Percentiles rank a stretch among this genome's conserved stretches.
These are phyloP conservation scores for Lottia gigantea DNA, from an alignment of 2,888 invertebrate species.

Conservation along the genomic window DNA sequence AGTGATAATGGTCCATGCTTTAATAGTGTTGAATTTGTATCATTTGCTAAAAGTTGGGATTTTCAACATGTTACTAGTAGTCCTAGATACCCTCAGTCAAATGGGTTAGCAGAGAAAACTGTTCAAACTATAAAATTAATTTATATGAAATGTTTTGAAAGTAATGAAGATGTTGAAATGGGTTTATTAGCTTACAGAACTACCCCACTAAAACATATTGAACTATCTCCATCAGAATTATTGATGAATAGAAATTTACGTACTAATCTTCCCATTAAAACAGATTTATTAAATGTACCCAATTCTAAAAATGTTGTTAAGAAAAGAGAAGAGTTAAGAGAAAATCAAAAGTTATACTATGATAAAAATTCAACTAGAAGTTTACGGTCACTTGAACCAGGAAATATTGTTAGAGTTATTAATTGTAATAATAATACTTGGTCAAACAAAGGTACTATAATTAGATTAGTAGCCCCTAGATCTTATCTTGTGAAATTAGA, in stretches of 20 bases:
- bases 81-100: constrained; percentile 33
- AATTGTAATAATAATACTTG: constrained; percentile 16
- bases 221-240: constrained; percentile 28
- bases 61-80: constrained; percentile 34
- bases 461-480: constrained; percentile 25
- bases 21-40: constrained; percentile 21
- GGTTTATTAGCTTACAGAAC: constrained; percentile 27
- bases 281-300: constrained; percentile 11
- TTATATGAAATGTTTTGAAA: constrained; percentile 21
- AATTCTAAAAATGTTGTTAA: constrained; percentile 17
- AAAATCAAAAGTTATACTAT: constrained; percentile 30
- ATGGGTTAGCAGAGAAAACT: constrained; percentile 36
- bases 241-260: constrained; percentile 24
- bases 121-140: constrained; percentile 37
- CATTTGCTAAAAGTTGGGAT: constrained; percentile 29
- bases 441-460: constrained; percentile 25
- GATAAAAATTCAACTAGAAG: constrained; percentile 25
- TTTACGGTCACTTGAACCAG: constrained; percentile 21
- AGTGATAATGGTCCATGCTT: constrained; percentile 37
- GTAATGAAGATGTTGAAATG: constrained; percentile 17
- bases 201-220: constrained; percentile 23
- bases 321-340: constrained; percentile 21
- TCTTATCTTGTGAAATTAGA: constrained; percentile 28
- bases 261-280: constrained; percentile 12
- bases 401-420: constrained; percentile 25